phyloP scores from a whole-genome alignment of 2,888 invertebrate species.

The Lymantria monacha region DNA sequence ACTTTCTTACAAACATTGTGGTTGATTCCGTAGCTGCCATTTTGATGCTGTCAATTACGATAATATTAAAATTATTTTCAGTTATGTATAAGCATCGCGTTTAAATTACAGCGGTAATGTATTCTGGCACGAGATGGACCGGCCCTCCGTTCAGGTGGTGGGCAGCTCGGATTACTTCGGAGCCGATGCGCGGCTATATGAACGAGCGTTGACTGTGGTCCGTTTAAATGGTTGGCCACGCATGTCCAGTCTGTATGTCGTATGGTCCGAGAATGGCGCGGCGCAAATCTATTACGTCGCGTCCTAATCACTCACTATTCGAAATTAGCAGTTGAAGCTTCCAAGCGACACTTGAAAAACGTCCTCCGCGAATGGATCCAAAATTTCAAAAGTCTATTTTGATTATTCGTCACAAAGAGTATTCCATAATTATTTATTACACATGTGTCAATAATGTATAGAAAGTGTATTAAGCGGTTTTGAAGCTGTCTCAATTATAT shows the following conservation, averaged over 20 bases:
- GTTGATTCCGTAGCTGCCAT: slow-evolving; percentile 11
- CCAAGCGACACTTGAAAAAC: slow-evolving; percentile 41
- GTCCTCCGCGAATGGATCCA: slow-evolving; percentile 38
- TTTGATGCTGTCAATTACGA: too few relatives aligned
- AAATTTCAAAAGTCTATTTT: slow-evolving; percentile 56
- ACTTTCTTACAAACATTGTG: too few relatives aligned
- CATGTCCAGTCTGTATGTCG: slow-evolving; percentile 14
- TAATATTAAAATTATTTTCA: too few relatives aligned
- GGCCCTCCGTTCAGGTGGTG: too few relatives aligned
- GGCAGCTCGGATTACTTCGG: too few relatives aligned
- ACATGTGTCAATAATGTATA: slow-evolving; percentile 63
- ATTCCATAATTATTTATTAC: slow-evolving; percentile 46
- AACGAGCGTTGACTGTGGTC: too few relatives aligned
- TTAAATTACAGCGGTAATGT: too few relatives aligned
- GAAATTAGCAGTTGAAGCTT: slow-evolving; percentile 34
- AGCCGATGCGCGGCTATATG: too few relatives aligned
- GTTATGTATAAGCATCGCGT: too few relatives aligned
- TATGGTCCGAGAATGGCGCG: slow-evolving; percentile 9
- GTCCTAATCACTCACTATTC: slow-evolving; percentile 19
- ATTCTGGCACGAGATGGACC: too few relatives aligned
- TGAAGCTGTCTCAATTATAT: slow-evolving; percentile 64
- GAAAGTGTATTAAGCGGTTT: slow-evolving; percentile 70
- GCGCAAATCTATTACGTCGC: slow-evolving; percentile 19
- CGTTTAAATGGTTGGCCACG: background rate
- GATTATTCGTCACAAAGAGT: slow-evolving; percentile 47